These are phyloP conservation scores for Argyra leucocephala DNA, from an alignment of 2,888 invertebrate genomes.

Conservation along the genomic window DNA sequence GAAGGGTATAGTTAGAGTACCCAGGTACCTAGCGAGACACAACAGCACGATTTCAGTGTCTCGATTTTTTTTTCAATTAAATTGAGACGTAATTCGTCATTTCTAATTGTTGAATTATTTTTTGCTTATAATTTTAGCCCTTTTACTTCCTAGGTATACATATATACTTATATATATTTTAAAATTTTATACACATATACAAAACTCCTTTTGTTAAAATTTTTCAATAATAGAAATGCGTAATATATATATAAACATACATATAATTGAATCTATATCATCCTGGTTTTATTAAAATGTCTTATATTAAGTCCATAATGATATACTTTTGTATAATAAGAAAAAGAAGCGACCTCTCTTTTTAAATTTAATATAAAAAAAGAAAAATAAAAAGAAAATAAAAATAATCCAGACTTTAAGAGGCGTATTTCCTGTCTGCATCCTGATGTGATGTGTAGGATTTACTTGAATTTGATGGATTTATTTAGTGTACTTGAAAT, in stretches of 20 bases:
- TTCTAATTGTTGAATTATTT: not conserved
- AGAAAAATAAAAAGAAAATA: not conserved
- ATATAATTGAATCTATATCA: no score
- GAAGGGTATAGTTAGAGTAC: constrained; percentile 19
- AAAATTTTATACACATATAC: not conserved
- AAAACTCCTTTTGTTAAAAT: no score
- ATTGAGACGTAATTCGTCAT: not conserved
- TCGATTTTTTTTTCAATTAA: not conserved
- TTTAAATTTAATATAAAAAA: not conserved
- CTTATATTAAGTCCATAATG: no score
- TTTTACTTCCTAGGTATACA: no score
- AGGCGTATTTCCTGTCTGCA: not conserved
- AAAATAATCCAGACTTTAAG: not conserved
- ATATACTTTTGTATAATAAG: not conserved
- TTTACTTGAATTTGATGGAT: not conserved
- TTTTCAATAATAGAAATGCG: no score
- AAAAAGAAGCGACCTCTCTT: not conserved
- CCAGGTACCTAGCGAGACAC: constrained; percentile 1
- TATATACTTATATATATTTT: not conserved
- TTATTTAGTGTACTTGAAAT: not conserved
- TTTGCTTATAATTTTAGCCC: not conserved
- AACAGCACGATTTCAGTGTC: constrained; percentile 7
- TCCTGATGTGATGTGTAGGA: not conserved
- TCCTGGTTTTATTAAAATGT: no score
- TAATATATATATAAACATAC: no score